Conservation (phyloP, 2,113 vertebrate genomes). For the Xenopus laevis region DNA sequence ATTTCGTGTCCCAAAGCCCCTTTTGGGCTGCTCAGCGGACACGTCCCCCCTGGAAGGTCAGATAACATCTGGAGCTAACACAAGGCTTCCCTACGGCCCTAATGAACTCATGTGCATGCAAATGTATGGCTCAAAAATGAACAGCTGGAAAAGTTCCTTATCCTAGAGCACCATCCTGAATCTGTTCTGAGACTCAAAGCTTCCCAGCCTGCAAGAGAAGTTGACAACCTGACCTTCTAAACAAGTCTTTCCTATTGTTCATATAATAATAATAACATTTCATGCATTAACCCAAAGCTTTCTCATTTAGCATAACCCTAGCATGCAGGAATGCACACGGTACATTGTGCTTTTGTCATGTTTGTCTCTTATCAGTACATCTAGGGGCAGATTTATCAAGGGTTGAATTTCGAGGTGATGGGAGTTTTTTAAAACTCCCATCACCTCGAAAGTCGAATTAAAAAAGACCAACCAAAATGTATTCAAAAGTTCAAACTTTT, state of each 20-base stretch:
- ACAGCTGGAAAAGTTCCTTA: background rate
- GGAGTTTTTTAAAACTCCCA: no score
- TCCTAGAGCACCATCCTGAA: constrained; percentile 17
- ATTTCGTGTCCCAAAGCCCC: constrained; percentile 26
- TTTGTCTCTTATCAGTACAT: no score
- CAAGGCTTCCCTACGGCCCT: constrained; percentile 4
- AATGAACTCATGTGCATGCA: constrained; percentile 26
- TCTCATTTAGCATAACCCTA: background rate
- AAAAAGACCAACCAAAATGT: no score
- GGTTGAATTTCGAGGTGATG: no score
- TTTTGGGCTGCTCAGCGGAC: background rate
- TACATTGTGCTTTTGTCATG: no score
- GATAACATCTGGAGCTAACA: constrained; percentile 31
- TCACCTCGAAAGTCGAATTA: no score
- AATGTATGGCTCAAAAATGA: constrained; percentile 10
- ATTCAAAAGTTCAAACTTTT: no score
- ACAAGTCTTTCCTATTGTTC: background rate
- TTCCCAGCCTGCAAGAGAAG: background rate
- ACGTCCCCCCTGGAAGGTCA: constrained; percentile 8
- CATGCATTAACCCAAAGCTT: background rate
- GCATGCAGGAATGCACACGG: no score
- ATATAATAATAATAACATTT: no score
- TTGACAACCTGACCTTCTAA: constrained; percentile 11
- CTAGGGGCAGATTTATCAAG: no score
- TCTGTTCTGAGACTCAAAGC: background rate